These are phyloP conservation scores for Sminthurinus signatus DNA, from an alignment of 1,140 invertebrate genomes.

Conservation along the genomic window DNA sequence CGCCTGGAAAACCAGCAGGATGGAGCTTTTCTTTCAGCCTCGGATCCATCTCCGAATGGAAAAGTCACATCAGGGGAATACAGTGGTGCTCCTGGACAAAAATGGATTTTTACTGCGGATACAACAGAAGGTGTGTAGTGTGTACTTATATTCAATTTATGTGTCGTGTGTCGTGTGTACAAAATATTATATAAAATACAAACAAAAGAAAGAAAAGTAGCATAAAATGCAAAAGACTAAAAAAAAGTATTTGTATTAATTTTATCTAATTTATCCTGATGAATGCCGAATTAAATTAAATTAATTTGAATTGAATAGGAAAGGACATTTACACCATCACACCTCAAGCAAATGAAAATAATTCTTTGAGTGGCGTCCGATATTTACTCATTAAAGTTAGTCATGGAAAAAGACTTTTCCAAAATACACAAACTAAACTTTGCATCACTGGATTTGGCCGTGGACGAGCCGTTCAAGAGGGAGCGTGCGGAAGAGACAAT, in stretches of 20 bases:
- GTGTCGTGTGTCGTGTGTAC: no score
- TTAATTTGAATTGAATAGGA: no score
- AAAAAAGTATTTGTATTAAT: no score
- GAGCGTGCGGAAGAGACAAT: slow-evolving; percentile 4
- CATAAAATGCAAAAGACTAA: no score
- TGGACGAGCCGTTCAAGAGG: neutral
- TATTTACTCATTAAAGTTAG: neutral
- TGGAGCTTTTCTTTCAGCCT: slow-evolving; percentile 1
- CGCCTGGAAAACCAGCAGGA: neutral
- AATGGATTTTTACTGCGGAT: neutral
- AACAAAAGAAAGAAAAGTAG: no score
- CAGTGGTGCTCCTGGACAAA: neutral
- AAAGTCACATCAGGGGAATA: neutral
- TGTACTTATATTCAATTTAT: no score
- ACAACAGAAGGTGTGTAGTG: neutral
- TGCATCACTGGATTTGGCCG: neutral
- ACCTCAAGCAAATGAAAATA: slow-evolving; percentile 5
- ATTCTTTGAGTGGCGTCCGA: neutral
- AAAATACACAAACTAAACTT: neutral
- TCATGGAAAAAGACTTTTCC: slow-evolving; percentile 2
- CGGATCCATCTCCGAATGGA: neutral
- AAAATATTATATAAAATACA: no score
- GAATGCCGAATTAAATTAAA: no score
- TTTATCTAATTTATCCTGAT: no score
- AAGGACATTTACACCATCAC: neutral